phyloP scores from a whole-genome alignment of 2,888 invertebrate species.

The Drosophila trichaetosa region DNA sequence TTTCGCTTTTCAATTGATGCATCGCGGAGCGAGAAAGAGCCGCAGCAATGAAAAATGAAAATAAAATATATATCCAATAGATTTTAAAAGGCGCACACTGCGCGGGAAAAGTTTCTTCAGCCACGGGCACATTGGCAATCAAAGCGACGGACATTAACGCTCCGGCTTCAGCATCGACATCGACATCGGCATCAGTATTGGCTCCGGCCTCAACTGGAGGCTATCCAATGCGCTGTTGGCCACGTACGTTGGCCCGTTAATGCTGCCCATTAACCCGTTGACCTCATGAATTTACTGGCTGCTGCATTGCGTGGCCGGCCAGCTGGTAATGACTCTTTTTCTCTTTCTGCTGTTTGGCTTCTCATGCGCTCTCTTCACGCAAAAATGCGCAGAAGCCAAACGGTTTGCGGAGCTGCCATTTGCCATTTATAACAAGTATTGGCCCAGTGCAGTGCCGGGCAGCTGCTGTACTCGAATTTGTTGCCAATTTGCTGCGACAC shows the following conservation, averaged over 20 bases:
- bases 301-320: slow-evolving; percentile 67
- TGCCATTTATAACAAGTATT: slow-evolving; percentile 73
- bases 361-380: slow-evolving; percentile 61
- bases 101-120: slow-evolving; percentile 55
- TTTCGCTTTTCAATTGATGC: slow-evolving; percentile 48
- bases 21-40: background rate
- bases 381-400: slow-evolving; percentile 81
- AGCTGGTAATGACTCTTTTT: slow-evolving; percentile 73
- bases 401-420: slow-evolving; percentile 54
- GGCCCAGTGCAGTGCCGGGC: slow-evolving; percentile 42
- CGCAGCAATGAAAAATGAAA: slow-evolving; percentile 4
- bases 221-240: slow-evolving; percentile 39
- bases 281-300: slow-evolving; percentile 62
- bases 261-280: slow-evolving; percentile 81
- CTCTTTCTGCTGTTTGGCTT: slow-evolving; percentile 27
- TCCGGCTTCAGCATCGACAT: slow-evolving; percentile 2
- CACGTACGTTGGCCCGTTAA: slow-evolving; percentile 75
- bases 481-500: slow-evolving; percentile 76
- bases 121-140: slow-evolving; percentile 62
- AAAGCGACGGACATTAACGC: slow-evolving; percentile 70
- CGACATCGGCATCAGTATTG: background rate
- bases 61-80: slow-evolving; percentile 43
- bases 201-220: slow-evolving; percentile 1
- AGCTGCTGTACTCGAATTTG: slow-evolving; percentile 62
- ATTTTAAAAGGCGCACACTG: slow-evolving; percentile 60